Evolutionary conservation across 2,797 vertebrate genomes (phyloP).

Genomic region (Ciconia nigra): DNA sequence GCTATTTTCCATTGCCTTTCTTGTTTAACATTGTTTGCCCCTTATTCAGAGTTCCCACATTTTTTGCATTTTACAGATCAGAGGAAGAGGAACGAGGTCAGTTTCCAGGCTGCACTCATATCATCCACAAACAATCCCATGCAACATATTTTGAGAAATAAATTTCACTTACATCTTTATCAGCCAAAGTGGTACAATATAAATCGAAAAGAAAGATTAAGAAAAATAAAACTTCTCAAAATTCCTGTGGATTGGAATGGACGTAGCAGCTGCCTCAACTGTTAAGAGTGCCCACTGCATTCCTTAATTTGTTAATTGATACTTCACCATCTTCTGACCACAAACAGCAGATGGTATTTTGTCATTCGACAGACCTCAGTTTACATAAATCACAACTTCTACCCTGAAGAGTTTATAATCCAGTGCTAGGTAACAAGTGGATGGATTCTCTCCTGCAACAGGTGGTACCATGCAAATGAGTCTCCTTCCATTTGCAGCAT

Average conservation of each 20-base stretch:
- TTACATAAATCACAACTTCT: not conserved
- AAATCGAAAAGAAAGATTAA: not conserved
- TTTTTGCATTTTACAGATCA: not conserved
- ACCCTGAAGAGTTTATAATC: not conserved
- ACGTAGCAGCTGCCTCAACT: not conserved
- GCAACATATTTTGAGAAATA: constrained; percentile 5
- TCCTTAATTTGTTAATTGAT: not conserved
- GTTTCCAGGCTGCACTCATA: not conserved
- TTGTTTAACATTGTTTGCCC: not conserved
- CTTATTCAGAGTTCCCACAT: not conserved
- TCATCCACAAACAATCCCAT: not conserved
- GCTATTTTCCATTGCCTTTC: not conserved
- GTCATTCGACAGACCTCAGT: not conserved
- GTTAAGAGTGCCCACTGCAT: not conserved
- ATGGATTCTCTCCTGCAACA: not conserved
- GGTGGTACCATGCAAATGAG: not conserved
- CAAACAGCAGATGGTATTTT: not conserved
- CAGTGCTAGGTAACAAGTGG: not conserved
- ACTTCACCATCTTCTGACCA: not conserved
- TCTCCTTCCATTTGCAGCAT: not conserved
- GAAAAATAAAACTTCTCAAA: not conserved
- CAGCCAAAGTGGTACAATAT: not conserved
- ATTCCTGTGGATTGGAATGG: not conserved
- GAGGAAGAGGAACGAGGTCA: not conserved
- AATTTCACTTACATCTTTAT: not conserved